Conservation (phyloP, 1,140 invertebrate species). For the Euborellia annulipes region DNA sequence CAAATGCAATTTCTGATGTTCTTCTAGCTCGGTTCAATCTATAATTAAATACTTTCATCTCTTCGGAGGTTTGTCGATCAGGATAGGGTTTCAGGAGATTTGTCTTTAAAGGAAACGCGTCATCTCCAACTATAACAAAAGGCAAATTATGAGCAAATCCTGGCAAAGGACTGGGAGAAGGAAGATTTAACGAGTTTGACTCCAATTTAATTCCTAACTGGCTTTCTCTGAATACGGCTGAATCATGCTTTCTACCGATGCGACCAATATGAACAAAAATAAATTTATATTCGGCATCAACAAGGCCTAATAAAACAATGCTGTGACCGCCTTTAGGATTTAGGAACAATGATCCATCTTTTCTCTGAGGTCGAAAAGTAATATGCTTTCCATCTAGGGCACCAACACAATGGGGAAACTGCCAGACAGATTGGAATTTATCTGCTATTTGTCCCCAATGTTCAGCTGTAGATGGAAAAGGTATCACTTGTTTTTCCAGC, state of each 20-base stretch:
- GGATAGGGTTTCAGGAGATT: constrained; percentile 31
- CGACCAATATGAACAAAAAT: constrained; percentile 25
- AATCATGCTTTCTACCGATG: constrained; percentile 25
- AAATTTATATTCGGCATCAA: constrained; percentile 28
- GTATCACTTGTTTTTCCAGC: neutral
- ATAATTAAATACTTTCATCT: constrained; percentile 31
- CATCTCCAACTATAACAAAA: constrained; percentile 24
- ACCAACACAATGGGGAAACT: constrained; percentile 26
- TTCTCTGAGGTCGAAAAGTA: constrained; percentile 24
- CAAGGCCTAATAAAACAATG: constrained; percentile 27
- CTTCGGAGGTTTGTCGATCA: constrained; percentile 15
- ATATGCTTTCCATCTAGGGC: constrained; percentile 28
- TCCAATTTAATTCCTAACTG: constrained; percentile 12
- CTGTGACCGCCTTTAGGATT: constrained; percentile 29
- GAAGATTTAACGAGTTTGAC: constrained; percentile 13
- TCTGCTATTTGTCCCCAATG: neutral
- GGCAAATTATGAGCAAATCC: constrained; percentile 10
- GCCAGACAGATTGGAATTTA: constrained; percentile 9
- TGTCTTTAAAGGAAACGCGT: constrained; percentile 26
- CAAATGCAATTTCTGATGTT: constrained; percentile 32
- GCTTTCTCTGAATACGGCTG: constrained; percentile 21
- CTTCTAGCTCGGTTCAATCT: constrained; percentile 24
- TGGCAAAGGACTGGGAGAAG: constrained; percentile 12
- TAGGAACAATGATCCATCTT: constrained; percentile 22
- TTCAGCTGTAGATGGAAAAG: neutral